Evolutionary conservation across 2,888 invertebrate species (phyloP).

Genomic region (Drymonia ruficornis): DNA sequence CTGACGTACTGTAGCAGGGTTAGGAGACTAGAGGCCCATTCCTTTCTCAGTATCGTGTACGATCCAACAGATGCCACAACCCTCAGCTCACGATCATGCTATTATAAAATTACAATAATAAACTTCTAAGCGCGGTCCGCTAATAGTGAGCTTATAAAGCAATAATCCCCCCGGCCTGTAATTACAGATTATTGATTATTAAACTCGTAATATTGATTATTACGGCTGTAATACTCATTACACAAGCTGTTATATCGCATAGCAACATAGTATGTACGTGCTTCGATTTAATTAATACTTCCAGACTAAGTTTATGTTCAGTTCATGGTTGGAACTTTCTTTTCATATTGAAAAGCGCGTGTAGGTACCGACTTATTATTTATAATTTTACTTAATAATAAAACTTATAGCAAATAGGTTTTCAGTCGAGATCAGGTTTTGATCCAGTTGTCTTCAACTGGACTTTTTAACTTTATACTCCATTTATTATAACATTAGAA

Average conservation of each 20-base stretch:
- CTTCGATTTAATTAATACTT: conserved; percentile 42
- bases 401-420: no score
- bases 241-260: conserved; percentile 38
- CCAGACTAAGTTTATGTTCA: conserved; percentile 19
- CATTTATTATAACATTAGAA: no score
- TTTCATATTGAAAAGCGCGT: neutral
- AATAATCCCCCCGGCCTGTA: conserved; percentile 47
- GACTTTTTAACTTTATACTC: no score
- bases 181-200: conserved; percentile 56
- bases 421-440: no score
- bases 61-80: conserved; percentile 23
- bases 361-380: neutral
- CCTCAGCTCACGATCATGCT: conserved; percentile 20
- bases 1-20: no score
- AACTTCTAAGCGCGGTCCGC: conserved; percentile 49
- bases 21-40: no score
- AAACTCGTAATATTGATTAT: conserved; percentile 47
- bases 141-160: conserved; percentile 53
- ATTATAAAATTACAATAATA: conserved; percentile 56
- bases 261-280: conserved; percentile 51
- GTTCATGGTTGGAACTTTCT: conserved; percentile 12
- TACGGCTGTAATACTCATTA: conserved; percentile 38
- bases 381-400: no score
- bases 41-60: neutral
- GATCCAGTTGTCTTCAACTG: no score